These are phyloP conservation scores for Osmerus eperlanus DNA, from an alignment of 2,113 vertebrate genomes.

Conservation along the genomic window DNA sequence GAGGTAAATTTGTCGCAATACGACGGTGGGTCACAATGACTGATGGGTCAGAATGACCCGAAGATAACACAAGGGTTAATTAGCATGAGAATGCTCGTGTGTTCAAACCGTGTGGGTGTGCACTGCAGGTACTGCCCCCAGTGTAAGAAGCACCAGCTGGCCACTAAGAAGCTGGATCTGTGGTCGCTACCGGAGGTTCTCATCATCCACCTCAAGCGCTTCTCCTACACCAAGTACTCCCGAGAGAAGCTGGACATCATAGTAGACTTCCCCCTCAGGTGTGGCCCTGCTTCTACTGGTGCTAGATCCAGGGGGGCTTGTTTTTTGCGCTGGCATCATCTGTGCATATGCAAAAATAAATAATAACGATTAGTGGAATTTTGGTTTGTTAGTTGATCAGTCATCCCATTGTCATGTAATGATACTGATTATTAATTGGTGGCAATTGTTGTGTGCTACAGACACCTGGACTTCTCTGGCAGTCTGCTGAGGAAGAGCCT, in stretches of 20 bases:
- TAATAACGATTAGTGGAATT: neutral
- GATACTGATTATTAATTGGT: neutral
- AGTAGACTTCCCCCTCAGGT: slow-evolving; percentile 85
- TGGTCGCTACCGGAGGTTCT: slow-evolving; percentile 85
- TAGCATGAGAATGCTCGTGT: neutral
- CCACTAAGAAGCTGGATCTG: slow-evolving; percentile 88
- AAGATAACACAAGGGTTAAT: too few relatives aligned
- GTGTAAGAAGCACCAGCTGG: slow-evolving; percentile 85
- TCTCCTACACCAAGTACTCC: slow-evolving; percentile 84
- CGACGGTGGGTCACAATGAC: too few relatives aligned
- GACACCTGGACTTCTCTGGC: slow-evolving; percentile 80
- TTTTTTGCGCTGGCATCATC: too few relatives aligned
- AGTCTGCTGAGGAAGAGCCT: slow-evolving; percentile 75
- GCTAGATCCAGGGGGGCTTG: too few relatives aligned
- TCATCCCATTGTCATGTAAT: too few relatives aligned
- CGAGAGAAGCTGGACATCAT: slow-evolving; percentile 85
- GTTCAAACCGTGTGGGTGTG: neutral
- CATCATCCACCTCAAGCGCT: slow-evolving; percentile 87
- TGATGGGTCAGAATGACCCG: too few relatives aligned
- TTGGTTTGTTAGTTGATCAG: too few relatives aligned
- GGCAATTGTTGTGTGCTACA: slow-evolving; percentile 42
- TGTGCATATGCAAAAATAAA: neutral
- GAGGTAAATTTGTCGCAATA: too few relatives aligned
- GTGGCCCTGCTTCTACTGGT: neutral
- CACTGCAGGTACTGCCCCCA: slow-evolving; percentile 81